These are phyloP conservation scores for Luffia ferchaultella DNA, from an alignment of 2,888 invertebrate species.

Conservation along the genomic window DNA sequence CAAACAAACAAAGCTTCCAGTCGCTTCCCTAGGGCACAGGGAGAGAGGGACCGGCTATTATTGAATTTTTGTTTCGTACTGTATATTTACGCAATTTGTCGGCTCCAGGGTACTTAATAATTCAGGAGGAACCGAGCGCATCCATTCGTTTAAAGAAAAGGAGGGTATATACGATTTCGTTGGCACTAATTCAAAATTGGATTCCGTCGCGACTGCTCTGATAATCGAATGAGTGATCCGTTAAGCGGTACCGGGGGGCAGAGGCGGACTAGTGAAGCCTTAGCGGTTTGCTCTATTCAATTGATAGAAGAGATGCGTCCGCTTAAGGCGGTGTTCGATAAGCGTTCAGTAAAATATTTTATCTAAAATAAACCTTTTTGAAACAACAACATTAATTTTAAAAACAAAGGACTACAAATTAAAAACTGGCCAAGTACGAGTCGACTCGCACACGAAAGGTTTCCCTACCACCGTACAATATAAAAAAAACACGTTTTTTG, in stretches of 20 bases:
- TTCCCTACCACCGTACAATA: no score
- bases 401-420: neutral
- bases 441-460: neutral
- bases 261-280: neutral
- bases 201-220: conserved; percentile 48
- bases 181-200: conserved; percentile 47
- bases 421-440: neutral
- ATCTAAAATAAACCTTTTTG: no score
- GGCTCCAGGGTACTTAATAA: neutral
- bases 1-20: no score
- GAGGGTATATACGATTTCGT: conserved; percentile 42
- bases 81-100: no score
- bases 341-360: neutral
- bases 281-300: neutral
- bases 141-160: conserved; percentile 24
- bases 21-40: no score
- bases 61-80: no score
- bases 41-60: no score
- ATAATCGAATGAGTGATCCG: conserved; percentile 59
- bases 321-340: neutral
- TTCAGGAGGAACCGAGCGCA: neutral
- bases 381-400: no score
- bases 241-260: conserved; percentile 35
- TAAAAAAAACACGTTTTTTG: no score
- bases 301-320: neutral